A percentile compares a stretch with the other conserved stretches of the same genome.
Conservation (phyloP, 1,140 invertebrate genomes). For the Druon quercuslanigerum region DNA sequence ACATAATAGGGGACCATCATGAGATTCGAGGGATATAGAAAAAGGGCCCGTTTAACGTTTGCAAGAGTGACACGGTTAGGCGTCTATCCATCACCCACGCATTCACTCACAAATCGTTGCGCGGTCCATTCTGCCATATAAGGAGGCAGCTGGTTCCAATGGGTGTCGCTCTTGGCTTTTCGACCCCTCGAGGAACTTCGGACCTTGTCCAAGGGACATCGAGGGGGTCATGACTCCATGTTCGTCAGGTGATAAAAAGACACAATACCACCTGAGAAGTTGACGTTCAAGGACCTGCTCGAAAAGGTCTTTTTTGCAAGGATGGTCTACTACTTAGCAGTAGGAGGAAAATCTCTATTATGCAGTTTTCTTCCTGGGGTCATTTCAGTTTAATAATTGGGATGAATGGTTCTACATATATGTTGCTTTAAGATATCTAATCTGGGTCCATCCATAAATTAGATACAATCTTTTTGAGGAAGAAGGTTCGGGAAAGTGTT, state of each 20-base stretch:
- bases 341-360: no score
- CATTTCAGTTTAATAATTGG: no score
- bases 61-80: slow-evolving; percentile 62
- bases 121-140: slow-evolving; percentile 39
- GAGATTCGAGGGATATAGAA: background rate
- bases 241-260: slow-evolving; percentile 58
- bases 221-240: slow-evolving; percentile 42
- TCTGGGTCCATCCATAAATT: no score
- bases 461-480: no score
- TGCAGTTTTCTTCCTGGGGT: no score
- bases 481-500: no score
- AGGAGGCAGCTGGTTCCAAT: slow-evolving; percentile 60
- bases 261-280: slow-evolving; percentile 56
- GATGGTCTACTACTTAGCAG: no score
- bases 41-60: slow-evolving; percentile 54
- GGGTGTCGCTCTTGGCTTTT: slow-evolving; percentile 16
- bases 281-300: slow-evolving; percentile 39
- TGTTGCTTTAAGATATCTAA: no score
- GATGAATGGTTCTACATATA: no score
- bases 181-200: slow-evolving; percentile 36
- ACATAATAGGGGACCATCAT: slow-evolving; percentile 25
- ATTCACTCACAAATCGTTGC: slow-evolving; percentile 54
- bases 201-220: slow-evolving; percentile 45
- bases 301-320: no score
- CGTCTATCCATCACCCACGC: slow-evolving; percentile 74